Evolutionary conservation across 2,888 invertebrate species (phyloP).

Genomic region (Cyrtodaria siliqua): DNA sequence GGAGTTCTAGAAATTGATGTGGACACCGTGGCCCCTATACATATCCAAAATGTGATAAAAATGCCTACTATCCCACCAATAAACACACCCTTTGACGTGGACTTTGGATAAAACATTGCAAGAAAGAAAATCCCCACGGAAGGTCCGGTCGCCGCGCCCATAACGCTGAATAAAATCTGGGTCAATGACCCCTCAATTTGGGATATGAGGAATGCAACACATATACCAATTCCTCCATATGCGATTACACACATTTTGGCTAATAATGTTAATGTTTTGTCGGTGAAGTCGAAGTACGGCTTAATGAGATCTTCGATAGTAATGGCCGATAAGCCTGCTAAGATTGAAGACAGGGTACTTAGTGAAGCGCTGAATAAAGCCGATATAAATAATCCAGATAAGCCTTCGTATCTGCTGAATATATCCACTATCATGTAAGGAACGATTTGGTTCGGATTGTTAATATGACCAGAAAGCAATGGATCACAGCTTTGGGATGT

Average conservation of each 20-base stretch:
- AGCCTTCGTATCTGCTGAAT: conserved; percentile 25
- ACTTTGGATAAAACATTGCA: conserved; percentile 41
- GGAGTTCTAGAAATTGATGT: conserved; percentile 16
- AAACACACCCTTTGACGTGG: conserved; percentile 40
- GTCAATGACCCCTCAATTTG: conserved; percentile 40
- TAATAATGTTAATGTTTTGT: conserved; percentile 23
- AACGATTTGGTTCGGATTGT: conserved; percentile 51
- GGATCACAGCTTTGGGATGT: conserved; percentile 41
- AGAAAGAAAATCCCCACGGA: conserved; percentile 45
- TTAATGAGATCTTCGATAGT: conserved; percentile 44
- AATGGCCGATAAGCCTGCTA: conserved; percentile 40
- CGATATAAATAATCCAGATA: conserved; percentile 42
- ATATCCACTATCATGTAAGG: conserved; percentile 44
- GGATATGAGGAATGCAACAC: conserved; percentile 36
- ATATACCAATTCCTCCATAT: conserved; percentile 33
- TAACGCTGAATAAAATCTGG: conserved; percentile 45
- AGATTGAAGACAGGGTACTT: conserved; percentile 45
- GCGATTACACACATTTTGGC: conserved; percentile 41
- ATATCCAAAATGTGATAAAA: conserved; percentile 44
- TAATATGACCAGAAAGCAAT: conserved; percentile 25
- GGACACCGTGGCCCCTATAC: conserved; percentile 38
- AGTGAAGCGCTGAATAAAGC: conserved; percentile 40
- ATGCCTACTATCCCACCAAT: conserved; percentile 38
- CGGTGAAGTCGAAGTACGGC: conserved; percentile 30
- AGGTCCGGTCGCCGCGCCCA: conserved; percentile 50